phyloP scores from a whole-genome alignment of 2,113 vertebrate genomes.

The Dipodomys merriami region DNA sequence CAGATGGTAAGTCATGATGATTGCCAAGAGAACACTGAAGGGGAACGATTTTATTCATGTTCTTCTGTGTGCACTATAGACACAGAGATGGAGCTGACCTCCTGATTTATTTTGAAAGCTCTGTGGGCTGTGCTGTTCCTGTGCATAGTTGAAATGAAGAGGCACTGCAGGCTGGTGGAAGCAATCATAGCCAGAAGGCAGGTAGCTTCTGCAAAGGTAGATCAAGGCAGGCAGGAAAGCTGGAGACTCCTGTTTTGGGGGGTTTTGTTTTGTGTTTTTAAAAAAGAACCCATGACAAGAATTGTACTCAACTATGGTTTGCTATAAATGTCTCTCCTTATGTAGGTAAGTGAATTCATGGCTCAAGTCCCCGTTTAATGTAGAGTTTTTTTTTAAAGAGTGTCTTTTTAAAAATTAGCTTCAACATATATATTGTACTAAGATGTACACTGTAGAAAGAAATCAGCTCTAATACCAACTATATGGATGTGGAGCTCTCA shows the following conservation, averaged over 20 bases:
- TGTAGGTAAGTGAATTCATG: neutral
- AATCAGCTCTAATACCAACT: neutral
- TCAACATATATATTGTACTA: neutral
- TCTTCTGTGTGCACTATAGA: neutral
- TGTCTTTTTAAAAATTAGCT: neutral
- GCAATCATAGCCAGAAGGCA: neutral
- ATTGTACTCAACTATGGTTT: neutral
- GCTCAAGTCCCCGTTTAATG: neutral
- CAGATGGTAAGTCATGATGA: neutral
- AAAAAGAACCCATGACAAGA: neutral
- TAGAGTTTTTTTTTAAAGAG: neutral
- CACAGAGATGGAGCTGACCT: neutral
- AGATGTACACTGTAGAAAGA: neutral
- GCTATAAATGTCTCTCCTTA: neutral
- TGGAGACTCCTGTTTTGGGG: neutral
- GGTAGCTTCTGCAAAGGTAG: neutral
- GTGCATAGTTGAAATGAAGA: neutral
- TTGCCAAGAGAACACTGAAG: neutral
- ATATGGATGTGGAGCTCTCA: neutral
- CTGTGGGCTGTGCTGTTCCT: neutral
- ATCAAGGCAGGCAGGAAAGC: neutral
- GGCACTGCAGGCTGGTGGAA: neutral
- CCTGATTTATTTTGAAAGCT: neutral
- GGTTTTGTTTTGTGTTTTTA: too few species aligned
- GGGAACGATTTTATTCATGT: neutral